A percentile compares a stretch with the other conserved stretches of the same genome.
Evolutionary conservation across 2,797 vertebrate genomes (phyloP).

Genomic region (Notolabrus celidotus): DNA sequence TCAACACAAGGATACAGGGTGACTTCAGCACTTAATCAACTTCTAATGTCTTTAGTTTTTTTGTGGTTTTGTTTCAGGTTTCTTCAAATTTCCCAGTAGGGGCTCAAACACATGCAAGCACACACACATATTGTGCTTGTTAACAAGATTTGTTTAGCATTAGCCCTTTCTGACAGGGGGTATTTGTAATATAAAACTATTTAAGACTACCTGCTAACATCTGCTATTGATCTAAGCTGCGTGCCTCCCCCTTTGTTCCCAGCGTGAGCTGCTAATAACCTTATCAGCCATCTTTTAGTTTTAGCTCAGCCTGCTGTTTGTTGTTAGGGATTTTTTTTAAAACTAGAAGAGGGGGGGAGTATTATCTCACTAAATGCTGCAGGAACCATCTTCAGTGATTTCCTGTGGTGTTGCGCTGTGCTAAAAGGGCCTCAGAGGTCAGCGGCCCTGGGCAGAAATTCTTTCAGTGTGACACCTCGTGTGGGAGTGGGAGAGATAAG

Average conservation of each 20-base stretch:
- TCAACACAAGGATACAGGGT: constrained; percentile 15
- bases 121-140: constrained; percentile 42
- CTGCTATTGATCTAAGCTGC: constrained; percentile 86
- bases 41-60: constrained; percentile 17
- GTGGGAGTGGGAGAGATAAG: constrained; percentile 72
- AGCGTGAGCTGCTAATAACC: constrained; percentile 86
- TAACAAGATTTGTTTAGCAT: constrained; percentile 84
- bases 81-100: constrained; percentile 33
- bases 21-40: constrained; percentile 24
- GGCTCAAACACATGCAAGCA: constrained; percentile 33
- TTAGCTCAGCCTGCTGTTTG: constrained; percentile 89
- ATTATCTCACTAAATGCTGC: constrained; percentile 88
- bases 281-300: constrained; percentile 91
- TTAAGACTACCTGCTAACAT: constrained; percentile 88
- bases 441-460: constrained; percentile 85
- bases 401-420: constrained; percentile 88
- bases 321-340: constrained; percentile 62
- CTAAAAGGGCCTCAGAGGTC: constrained; percentile 83
- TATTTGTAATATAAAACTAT: constrained; percentile 81
- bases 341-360: constrained; percentile 33
- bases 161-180: constrained; percentile 79
- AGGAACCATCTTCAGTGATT: constrained; percentile 85
- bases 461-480: constrained; percentile 80
- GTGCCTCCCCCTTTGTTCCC: constrained; percentile 84
- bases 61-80: constrained; percentile 25